These are phyloP conservation scores for Colletes latitarsis DNA, from an alignment of 1,140 invertebrate species.

Conservation along the genomic window DNA sequence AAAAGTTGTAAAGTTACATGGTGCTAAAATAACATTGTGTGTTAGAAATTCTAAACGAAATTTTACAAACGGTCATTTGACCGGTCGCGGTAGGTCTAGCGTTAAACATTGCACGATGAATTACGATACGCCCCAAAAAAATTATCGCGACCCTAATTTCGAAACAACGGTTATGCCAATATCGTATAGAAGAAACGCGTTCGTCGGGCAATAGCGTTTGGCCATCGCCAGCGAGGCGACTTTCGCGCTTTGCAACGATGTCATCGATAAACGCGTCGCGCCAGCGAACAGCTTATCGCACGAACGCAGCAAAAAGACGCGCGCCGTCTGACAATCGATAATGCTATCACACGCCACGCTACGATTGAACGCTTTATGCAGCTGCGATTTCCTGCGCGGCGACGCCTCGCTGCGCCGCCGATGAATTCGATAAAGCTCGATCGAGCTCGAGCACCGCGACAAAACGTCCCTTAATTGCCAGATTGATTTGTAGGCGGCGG, in stretches of 20 bases:
- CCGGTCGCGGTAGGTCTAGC: too few species aligned
- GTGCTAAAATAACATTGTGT: too few species aligned
- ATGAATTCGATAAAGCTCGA: constrained; percentile 49
- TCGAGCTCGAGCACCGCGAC: constrained; percentile 37
- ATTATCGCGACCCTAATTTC: too few species aligned
- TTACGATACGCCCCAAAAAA: too few species aligned
- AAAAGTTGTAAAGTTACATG: too few species aligned
- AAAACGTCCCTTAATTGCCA: constrained; percentile 51
- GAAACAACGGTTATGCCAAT: too few species aligned
- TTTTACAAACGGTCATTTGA: too few species aligned
- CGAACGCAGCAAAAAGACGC: constrained; percentile 6
- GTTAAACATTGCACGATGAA: too few species aligned
- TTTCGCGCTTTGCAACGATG: neutral
- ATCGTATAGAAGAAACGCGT: too few species aligned
- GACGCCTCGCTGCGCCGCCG: neutral
- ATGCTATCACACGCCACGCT: constrained; percentile 24
- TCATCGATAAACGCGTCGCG: neutral
- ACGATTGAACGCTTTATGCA: constrained; percentile 40
- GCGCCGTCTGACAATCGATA: constrained; percentile 21
- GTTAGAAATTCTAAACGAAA: too few species aligned
- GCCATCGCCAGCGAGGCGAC: too few species aligned
- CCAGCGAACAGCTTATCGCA: neutral
- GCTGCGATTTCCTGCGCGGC: constrained; percentile 38
- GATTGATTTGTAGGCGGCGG: constrained; percentile 35
- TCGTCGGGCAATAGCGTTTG: too few species aligned